A percentile compares a stretch with the other conserved stretches of the same genome.
phyloP scores from a whole-genome alignment of 2,888 invertebrate species.

The Meiosimyza platycephala region DNA sequence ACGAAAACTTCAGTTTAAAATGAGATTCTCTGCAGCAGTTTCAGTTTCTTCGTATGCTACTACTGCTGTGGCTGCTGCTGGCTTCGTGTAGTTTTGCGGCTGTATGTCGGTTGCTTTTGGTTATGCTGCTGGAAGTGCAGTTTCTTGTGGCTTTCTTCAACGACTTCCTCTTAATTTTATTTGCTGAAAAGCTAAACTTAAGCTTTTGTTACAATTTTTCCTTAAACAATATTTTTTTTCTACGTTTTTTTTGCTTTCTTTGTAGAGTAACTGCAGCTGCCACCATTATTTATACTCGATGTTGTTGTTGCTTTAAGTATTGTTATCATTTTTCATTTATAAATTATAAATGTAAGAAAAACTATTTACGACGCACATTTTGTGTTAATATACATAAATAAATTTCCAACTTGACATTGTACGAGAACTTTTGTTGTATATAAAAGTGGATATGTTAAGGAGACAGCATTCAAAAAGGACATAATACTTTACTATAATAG shows the following conservation, averaged over 20 bases:
- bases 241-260: conserved; percentile 31
- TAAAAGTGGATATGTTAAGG: too few relatives aligned
- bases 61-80: background rate
- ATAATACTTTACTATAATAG: too few relatives aligned
- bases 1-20: too few relatives aligned
- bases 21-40: too few relatives aligned
- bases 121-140: conserved; percentile 3
- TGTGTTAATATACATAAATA: background rate
- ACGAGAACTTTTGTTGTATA: too few relatives aligned
- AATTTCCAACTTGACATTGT: too few relatives aligned
- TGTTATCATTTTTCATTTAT: conserved; percentile 32
- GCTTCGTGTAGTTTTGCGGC: conserved; percentile 24
- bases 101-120: background rate
- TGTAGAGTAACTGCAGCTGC: background rate
- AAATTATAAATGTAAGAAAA: conserved; percentile 18
- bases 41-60: too few relatives aligned
- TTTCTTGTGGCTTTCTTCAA: conserved; percentile 29
- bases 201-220: conserved; percentile 25
- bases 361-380: conserved; percentile 21
- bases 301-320: background rate
- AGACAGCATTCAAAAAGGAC: too few relatives aligned
- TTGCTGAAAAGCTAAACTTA: conserved; percentile 38
- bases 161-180: conserved; percentile 37
- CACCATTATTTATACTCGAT: background rate
- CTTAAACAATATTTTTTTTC: background rate